Evolutionary conservation across 2,888 invertebrate species (phyloP).

Genomic region (Invenusta paracnida): DNA sequence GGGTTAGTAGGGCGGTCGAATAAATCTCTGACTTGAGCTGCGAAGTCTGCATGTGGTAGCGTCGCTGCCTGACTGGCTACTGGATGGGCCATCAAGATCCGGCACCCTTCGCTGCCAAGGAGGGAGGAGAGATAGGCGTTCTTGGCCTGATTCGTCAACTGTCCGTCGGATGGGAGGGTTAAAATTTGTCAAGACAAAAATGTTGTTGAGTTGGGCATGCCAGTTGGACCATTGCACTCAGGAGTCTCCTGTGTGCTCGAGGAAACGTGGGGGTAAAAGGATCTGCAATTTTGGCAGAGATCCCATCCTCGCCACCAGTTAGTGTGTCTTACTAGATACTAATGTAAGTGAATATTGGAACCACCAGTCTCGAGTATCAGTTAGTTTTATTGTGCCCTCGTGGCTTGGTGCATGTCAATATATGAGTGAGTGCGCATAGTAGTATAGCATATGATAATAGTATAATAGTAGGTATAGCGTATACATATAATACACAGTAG

Average conservation of each 20-base stretch:
- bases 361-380: too few relatives aligned
- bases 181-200: neutral
- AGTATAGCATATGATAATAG: too few relatives aligned
- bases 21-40: neutral
- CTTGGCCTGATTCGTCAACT: slow-evolving; percentile 17
- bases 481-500: too few relatives aligned
- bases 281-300: too few relatives aligned
- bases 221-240: neutral
- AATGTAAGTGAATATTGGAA: too few relatives aligned
- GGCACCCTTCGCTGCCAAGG: slow-evolving; percentile 22
- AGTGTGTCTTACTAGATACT: too few relatives aligned
- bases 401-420: too few relatives aligned
- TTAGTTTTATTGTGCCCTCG: too few relatives aligned
- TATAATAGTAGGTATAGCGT: too few relatives aligned
- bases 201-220: neutral
- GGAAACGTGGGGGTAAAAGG: neutral
- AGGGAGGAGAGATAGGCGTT: neutral
- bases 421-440: too few relatives aligned
- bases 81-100: neutral
- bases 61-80: neutral
- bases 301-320: too few relatives aligned
- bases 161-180: slow-evolving; percentile 30
- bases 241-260: neutral
- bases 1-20: slow-evolving; percentile 20
- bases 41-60: neutral